Conservation (phyloP, 2,113 vertebrate genomes). For the Spermophilus dauricus region DNA sequence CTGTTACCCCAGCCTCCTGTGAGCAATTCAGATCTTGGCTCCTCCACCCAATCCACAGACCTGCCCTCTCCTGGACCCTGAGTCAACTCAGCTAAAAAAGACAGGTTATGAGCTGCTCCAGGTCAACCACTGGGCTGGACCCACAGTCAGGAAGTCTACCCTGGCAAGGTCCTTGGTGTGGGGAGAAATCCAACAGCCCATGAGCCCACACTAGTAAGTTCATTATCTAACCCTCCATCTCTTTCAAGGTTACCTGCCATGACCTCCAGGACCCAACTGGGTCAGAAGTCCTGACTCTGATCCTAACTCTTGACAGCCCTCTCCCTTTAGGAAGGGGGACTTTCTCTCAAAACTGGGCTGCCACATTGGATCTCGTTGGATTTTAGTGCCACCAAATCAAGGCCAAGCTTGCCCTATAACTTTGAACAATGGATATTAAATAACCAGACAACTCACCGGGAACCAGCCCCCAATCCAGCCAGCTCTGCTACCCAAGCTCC, state of each 20-base stretch:
- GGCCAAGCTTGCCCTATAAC: not conserved
- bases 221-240: not conserved
- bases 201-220: not conserved
- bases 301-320: not conserved
- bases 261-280: not conserved
- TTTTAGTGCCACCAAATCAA: not conserved
- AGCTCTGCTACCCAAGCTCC: not conserved
- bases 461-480: constrained; percentile 14
- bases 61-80: not conserved
- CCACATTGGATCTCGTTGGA: not conserved
- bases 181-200: not conserved
- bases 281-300: not conserved
- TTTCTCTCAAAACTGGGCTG: not conserved
- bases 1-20: not conserved
- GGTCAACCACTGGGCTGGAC: not conserved
- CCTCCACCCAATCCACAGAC: not conserved
- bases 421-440: not conserved
- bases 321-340: not conserved
- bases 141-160: not conserved
- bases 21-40: not conserved
- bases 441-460: not conserved
- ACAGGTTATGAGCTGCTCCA: not conserved
- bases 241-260: not conserved
- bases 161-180: not conserved
- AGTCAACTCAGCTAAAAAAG: not conserved